Evolutionary conservation across 2,888 invertebrate species (phyloP).

Genomic region (Limnephilus rhombicus): DNA sequence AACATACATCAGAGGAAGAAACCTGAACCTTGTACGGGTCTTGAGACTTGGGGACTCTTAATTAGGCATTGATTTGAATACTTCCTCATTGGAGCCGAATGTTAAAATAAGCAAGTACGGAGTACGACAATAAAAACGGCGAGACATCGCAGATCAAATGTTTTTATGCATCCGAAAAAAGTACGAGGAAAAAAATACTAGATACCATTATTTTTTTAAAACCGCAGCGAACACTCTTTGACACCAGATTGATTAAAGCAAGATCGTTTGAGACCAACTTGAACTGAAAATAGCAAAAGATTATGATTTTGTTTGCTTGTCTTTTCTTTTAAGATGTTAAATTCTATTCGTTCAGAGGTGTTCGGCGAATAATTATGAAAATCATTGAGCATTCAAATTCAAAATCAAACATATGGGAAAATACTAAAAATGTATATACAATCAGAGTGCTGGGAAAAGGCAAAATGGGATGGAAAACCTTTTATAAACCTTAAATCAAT

Average conservation of each 20-base stretch:
- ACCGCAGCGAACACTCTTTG: not conserved
- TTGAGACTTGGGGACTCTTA: not conserved
- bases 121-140: not conserved
- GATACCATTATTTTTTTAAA: not conserved
- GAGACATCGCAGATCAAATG: not conserved
- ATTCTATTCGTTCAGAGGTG: too few relatives aligned
- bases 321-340: not conserved
- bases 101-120: not conserved
- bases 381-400: not conserved
- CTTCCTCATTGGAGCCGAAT: not conserved
- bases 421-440: not conserved
- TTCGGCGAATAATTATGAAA: not conserved
- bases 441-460: not conserved
- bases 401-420: not conserved
- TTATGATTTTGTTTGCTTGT: not conserved
- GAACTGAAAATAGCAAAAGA: not conserved
- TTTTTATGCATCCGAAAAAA: too few relatives aligned
- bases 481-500: slow-evolving; percentile 32
- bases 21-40: not conserved
- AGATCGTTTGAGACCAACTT: not conserved
- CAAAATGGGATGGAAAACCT: not conserved
- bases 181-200: not conserved
- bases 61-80: not conserved
- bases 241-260: not conserved
- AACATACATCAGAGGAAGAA: not conserved